phyloP scores from a whole-genome alignment of 2,888 invertebrate species.

The Drosophila siamana region DNA sequence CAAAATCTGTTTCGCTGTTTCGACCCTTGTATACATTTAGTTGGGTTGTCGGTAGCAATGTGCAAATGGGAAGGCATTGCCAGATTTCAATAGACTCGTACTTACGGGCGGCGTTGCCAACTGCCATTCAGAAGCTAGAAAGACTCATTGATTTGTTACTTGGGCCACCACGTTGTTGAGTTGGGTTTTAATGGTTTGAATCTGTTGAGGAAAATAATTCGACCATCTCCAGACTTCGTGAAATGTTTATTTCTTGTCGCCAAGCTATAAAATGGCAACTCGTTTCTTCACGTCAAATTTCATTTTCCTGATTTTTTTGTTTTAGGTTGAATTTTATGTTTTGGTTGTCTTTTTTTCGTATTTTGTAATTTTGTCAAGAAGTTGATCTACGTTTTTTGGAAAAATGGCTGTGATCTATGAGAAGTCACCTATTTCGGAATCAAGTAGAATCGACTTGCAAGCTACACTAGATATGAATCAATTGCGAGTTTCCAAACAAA shows the following conservation, averaged over 20 bases:
- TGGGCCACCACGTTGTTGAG: neutral
- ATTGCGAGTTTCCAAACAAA: constrained; percentile 17
- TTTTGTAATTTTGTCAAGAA: constrained; percentile 88
- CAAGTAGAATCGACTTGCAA: constrained; percentile 10
- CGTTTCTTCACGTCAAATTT: constrained; percentile 7
- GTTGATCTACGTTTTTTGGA: constrained; percentile 97
- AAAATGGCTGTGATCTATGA: constrained; percentile 89
- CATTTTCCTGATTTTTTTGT: constrained; percentile 7
- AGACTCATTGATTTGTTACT: neutral
- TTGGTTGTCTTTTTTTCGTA: constrained; percentile 26
- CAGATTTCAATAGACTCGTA: constrained; percentile 5
- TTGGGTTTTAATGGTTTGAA: neutral
- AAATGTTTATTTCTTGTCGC: neutral
- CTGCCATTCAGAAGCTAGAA: constrained; percentile 9
- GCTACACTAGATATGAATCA: constrained; percentile 56
- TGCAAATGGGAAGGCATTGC: constrained; percentile 20
- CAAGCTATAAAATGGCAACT: constrained; percentile 11
- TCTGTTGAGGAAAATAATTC: neutral
- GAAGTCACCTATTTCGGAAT: constrained; percentile 17
- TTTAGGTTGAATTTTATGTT: no score
- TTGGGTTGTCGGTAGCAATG: constrained; percentile 14
- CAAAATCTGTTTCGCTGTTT: constrained; percentile 9
- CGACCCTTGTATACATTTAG: constrained; percentile 30
- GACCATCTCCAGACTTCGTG: neutral
- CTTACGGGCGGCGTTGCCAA: neutral